Evolutionary conservation across 1,140 invertebrate species (phyloP), one percentile per base, ranked within the genome.

Genomic region (Drosophila equinoxialis): DNA sequence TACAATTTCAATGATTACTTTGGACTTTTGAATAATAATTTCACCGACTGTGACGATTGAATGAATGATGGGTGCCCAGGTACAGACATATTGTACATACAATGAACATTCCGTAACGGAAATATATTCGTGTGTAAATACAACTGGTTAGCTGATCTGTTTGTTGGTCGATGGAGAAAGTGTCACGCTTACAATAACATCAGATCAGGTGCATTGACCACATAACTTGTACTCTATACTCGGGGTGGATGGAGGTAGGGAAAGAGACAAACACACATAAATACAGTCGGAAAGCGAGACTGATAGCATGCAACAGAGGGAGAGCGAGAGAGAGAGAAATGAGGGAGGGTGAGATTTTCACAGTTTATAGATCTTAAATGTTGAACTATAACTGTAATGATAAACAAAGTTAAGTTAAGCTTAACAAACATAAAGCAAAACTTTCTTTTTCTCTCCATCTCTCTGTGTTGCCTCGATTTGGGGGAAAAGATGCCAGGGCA

Each of bases 171-270:
- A 33, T 59, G 57, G 57, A 59, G 57, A 59, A 59, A 59, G 57
- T 59, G 57, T 59, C 57, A 59, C 57, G 57, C 57, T 59, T 58
- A 58, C 55, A 58, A 58, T 58, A 58, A 37, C 57, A 59, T 59
- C 57, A 59, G 57, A 59, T 59, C 57, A 59, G 57, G 57, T 59
- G 57, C 57, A 59, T 59, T 59, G 57, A 59, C 57, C 57, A 59
- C 57, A 59, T 59, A 59, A 59, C 30, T 59, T 11, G 57, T 59
- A 59, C 14, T 35, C 45, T n/a, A 26, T n/a, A 26, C 30, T 30
- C 30, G 30, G 30, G 13, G 13, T 5, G 13, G 30, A 30, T 30
- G 30, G 30, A n/a, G 14, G 37, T 14, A 26, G n/a, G 30, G 57
- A 33, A 0, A 37, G n/a, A 14, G 10, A 5, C 14, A 10, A 14